Evolutionary conservation across 2,888 invertebrate species (phyloP).

Genomic region (Cremastobaeus sp.): DNA sequence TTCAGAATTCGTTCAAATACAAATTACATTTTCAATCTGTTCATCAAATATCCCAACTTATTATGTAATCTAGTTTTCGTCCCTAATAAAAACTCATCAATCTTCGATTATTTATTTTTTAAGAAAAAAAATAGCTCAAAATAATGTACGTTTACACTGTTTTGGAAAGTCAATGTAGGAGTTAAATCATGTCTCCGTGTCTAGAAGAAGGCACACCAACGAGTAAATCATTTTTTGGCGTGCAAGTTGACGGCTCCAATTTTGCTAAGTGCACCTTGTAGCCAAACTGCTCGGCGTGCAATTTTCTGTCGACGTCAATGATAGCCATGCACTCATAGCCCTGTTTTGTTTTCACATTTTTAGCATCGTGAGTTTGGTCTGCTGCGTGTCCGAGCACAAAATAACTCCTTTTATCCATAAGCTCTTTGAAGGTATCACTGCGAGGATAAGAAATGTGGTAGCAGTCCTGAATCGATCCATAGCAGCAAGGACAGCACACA

Average conservation of each 20-base stretch:
- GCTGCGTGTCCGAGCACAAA: conserved; percentile 92
- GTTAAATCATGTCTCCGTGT: conserved; percentile 7
- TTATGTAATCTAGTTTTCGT: no score
- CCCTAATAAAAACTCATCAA: no score
- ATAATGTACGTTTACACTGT: no score
- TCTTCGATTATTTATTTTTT: neutral
- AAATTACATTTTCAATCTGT: no score
- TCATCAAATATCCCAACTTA: no score
- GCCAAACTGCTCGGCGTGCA: conserved; percentile 86
- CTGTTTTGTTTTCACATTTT: conserved; percentile 84
- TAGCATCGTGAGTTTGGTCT: conserved; percentile 91
- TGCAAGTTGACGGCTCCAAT: conserved; percentile 89
- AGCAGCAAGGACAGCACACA: conserved; percentile 96
- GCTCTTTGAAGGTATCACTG: conserved; percentile 82
- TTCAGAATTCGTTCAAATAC: no score
- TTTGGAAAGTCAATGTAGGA: no score
- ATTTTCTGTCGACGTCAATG: conserved; percentile 91
- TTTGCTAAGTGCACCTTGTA: conserved; percentile 88
- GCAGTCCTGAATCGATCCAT: conserved; percentile 91
- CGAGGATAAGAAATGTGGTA: conserved; percentile 90
- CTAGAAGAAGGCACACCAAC: conserved; percentile 81
- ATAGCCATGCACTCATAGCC: conserved; percentile 92
- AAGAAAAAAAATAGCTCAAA: neutral
- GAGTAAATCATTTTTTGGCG: conserved; percentile 94
- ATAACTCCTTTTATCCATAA: conserved; percentile 82